Evolutionary conservation across 2,888 invertebrate species (phyloP), one percentile per base, ranked within the genome.

Genomic region (Drosophila falleni): DNA sequence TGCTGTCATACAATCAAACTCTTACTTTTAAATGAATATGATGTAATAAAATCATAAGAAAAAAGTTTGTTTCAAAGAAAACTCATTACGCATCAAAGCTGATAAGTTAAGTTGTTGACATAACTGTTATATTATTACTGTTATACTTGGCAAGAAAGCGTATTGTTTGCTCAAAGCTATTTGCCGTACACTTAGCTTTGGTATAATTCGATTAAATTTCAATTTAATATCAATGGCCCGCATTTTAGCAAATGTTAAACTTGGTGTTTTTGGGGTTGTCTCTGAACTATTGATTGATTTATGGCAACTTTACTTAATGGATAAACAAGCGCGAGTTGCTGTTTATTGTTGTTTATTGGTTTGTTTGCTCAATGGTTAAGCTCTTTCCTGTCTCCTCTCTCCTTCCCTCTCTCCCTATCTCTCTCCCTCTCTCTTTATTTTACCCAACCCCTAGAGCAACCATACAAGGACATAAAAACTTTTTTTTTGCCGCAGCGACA

Each of bases 241-340:
- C 65, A 70, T 66, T 56, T 58, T 29, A 41, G 49, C 66, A 75
- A 70, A 53, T 51, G 59, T 59, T 41, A 19, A 61, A 56, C 42
- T 63, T 66, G n/a, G 13, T 68, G 23, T 33, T 37, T 37, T 31
- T 46, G 54, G 31, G 19, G 44, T 29, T 61, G 61, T 61, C 42
- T 6, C 35, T n/a, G n/a, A 62, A 46, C 51, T 65, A 65, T 86
- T 82, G 82, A 86, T 88, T 80, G 86, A 83, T 86, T 86, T 82
- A 85, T 80, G 80, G 82, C 4, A 63, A 78, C 47, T 64, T 61
- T 50, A 55, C 46, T 47, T 29, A 67, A 79, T 79, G 76, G 66
- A 44, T 75, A 79, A 77, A 79, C 77, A 77, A 69, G 65, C 73
- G 49, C 62, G 50, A 79, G 59, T 74, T 77, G 26, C 47, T 46